Evolutionary conservation across 2,797 vertebrate genomes (phyloP).

Genomic region (Emydoidea blandingii): DNA sequence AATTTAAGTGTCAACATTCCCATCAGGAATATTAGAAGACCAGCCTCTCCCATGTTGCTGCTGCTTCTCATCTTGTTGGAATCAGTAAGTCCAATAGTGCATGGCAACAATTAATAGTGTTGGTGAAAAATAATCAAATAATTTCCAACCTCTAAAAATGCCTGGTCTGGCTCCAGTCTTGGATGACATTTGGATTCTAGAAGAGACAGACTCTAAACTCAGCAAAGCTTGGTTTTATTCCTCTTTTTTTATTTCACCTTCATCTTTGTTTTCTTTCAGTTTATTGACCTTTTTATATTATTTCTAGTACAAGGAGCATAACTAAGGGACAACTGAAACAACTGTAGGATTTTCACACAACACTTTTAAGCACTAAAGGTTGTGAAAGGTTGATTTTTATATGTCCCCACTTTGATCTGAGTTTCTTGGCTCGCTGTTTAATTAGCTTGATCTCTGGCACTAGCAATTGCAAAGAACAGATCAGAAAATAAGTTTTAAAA

Average conservation of each 20-base stretch:
- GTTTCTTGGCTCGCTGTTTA: slow-evolving; percentile 1
- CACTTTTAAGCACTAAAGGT: neutral
- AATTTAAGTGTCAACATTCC: neutral
- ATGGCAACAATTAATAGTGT: neutral
- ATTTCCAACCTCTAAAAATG: neutral
- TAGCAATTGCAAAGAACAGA: neutral
- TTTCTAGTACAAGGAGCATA: neutral
- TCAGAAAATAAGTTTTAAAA: neutral
- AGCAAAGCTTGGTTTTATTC: neutral
- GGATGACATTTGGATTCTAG: neutral
- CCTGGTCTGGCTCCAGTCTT: neutral
- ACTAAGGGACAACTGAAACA: neutral
- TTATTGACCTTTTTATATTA: neutral
- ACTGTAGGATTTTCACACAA: neutral
- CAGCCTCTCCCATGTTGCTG: neutral
- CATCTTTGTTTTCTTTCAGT: rapidly evolving
- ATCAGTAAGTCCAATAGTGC: neutral
- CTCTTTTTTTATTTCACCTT: neutral
- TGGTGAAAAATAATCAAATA: neutral
- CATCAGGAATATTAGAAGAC: neutral
- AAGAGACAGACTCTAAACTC: neutral
- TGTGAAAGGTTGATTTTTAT: neutral
- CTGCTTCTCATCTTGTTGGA: neutral
- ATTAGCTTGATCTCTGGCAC: neutral
- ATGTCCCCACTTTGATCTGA: neutral